Evolutionary conservation across 2,888 invertebrate genomes (phyloP), one percentile per base, ranked within the genome.

Genomic region (Scaptomyza caliginosa): DNA sequence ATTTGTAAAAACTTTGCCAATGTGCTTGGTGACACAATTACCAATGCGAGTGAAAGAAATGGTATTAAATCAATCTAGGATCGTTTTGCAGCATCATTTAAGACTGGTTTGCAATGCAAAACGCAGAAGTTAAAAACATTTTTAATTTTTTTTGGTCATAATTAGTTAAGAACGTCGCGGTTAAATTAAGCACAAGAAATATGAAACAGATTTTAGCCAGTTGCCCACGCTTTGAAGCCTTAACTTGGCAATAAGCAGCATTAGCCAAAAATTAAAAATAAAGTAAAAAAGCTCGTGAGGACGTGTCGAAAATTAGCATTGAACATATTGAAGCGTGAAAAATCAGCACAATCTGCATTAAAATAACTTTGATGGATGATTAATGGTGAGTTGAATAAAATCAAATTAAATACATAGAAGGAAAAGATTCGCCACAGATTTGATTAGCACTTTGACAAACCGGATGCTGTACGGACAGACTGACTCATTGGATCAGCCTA

Each of bases 391-490:
- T 55, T 56, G 36, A 30, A 8, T 7, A 17, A 54, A 52, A 21
- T 28, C 13, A 26, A 30, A 36, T 17, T 19, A 49, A 30, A 36
- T 16, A n/a, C n/a, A 16, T 24, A 39, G 48, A 46, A 24, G 34
- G 23, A 45, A 57, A 24, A 63, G 34, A 82, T 59, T 71, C 62
- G 82, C 49, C 51, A 70, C 48, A 75, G 72, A 81, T 81, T 71
- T 80, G 64, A 77, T 80, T 84, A 79, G 62, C 84, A 82, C 59
- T 58, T 4, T 74, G 70, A 23, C 48, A 45, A 79, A 67, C 80
- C 79, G 83, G 80, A 79, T 76, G 51, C 58, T 46, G 11, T 52
- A 57, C 34, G 32, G 39, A 46, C 56, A 32, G 30, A 57, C 54
- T 63, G 48, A 67, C 48, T 60, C 45, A 75, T 26, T 62, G 26